Evolutionary conservation across 2,888 invertebrate species (phyloP).

Genomic region (Octonoba sinensis): DNA sequence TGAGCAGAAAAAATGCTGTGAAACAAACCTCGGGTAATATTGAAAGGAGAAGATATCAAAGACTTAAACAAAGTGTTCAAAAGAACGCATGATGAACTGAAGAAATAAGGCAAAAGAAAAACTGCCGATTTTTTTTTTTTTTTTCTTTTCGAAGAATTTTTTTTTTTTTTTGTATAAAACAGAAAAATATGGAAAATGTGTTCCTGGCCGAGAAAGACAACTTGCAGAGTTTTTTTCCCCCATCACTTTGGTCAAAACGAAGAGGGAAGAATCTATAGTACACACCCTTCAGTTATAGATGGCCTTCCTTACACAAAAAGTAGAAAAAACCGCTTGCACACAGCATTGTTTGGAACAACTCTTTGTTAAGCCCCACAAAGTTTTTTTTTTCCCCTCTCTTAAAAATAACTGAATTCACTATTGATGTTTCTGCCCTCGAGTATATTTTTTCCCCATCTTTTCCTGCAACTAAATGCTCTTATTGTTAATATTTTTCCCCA

Average conservation of each 20-base stretch:
- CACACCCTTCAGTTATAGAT: too few relatives aligned
- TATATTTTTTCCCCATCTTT: too few relatives aligned
- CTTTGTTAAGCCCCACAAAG: too few relatives aligned
- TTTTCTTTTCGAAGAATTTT: neutral
- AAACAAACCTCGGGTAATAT: constrained; percentile 49
- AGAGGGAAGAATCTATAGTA: too few relatives aligned
- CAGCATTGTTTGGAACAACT: too few relatives aligned
- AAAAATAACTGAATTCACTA: too few relatives aligned
- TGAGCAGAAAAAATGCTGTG: constrained; percentile 1
- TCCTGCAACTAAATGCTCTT: too few relatives aligned
- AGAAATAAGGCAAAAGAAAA: constrained; percentile 1
- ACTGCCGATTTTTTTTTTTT: neutral
- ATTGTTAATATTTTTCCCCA: too few relatives aligned
- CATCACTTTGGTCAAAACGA: neutral
- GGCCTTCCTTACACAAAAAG: too few relatives aligned
- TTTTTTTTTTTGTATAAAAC: constrained; percentile 15
- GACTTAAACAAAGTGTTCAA: constrained; percentile 50
- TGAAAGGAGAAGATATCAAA: constrained; percentile 29
- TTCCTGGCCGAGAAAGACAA: constrained; percentile 37
- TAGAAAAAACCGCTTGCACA: too few relatives aligned
- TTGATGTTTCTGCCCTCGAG: too few relatives aligned
- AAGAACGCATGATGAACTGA: constrained; percentile 13
- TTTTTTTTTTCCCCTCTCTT: too few relatives aligned
- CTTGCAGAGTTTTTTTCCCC: constrained; percentile 20
- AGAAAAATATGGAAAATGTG: constrained; percentile 14